Evolutionary conservation across 2,888 invertebrate genomes (phyloP).

Genomic region (Drosophila trichaetosa): DNA sequence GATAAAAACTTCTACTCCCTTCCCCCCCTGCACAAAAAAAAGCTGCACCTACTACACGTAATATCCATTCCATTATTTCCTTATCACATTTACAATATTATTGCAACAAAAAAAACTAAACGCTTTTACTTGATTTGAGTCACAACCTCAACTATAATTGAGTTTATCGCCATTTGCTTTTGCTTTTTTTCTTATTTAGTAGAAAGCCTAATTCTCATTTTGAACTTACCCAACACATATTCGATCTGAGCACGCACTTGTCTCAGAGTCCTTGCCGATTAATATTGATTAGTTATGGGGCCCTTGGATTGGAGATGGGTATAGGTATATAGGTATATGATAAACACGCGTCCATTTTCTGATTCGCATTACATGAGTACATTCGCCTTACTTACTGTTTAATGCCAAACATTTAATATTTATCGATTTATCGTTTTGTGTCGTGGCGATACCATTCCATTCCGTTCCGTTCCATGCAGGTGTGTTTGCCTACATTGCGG

Average conservation of each 20-base stretch:
- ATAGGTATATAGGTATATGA: slow-evolving; percentile 4
- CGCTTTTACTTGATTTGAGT: slow-evolving; percentile 70
- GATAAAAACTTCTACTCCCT: not conserved
- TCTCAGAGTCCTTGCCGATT: slow-evolving; percentile 48
- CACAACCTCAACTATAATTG: slow-evolving; percentile 38
- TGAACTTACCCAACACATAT: slow-evolving; percentile 5
- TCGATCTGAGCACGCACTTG: slow-evolving; percentile 37
- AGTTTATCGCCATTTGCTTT: slow-evolving; percentile 17
- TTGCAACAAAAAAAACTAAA: slow-evolving; percentile 14
- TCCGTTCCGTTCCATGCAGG: slow-evolving; percentile 67
- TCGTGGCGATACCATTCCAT: slow-evolving; percentile 37
- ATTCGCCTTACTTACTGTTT: slow-evolving; percentile 43
- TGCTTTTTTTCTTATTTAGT: slow-evolving; percentile 36
- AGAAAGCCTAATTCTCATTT: slow-evolving; percentile 5
- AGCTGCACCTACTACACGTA: slow-evolving; percentile 7
- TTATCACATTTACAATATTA: slow-evolving; percentile 4
- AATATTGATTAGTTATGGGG: slow-evolving; percentile 31
- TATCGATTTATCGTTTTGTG: slow-evolving; percentile 34
- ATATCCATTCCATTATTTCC: not conserved
- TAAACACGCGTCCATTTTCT: slow-evolving; percentile 19
- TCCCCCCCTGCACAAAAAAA: not conserved
- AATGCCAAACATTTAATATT: slow-evolving; percentile 22
- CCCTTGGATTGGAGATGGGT: slow-evolving; percentile 13
- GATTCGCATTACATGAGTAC: slow-evolving; percentile 20
- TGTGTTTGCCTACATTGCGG: slow-evolving; percentile 86